Base-by-base conservation (phyloP, 2,888 invertebrate genomes). In the Fabriciana adippe region DNA sequence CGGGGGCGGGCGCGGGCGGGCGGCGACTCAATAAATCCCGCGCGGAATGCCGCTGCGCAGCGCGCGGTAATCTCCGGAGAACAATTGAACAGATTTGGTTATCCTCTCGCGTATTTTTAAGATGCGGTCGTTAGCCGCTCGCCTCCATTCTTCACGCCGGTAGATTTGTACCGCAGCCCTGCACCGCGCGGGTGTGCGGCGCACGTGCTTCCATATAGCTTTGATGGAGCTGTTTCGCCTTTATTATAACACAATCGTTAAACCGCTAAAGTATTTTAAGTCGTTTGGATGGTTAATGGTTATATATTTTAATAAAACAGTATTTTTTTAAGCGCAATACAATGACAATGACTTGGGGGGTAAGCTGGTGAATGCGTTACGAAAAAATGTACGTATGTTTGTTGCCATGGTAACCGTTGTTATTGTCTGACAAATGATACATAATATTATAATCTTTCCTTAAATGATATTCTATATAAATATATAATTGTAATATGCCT, bases 11-110 rank as follows among this genome's bases (percentile, higher is more conserved):
- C 15, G n/a, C 11, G 50, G 21, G 47, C 15, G 57, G 47, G 47
- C 15, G 48, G 57, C 81, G 79, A 78, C 79, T 74, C 81, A 74
- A 85, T 87, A 85, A 85, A 86, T 86, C 78, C 71, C 78, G 73
- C 72, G 69, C 76, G 81, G 85, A 86, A 85, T 85, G 84, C 75
- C 76, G 71, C 72, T 72, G 79, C 72, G 72, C 71, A 66, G 76
- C 80, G 84, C 56, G 50, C 53, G 56, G 64, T 79, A 76, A 78
- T 81, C 81, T 82, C 83, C 70, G 71, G 80, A 80, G 80, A 76
- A 79, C 78, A 80, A 79, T 79, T 79, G 75, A 76, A 78, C 80
- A 76, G 73, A 81, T 79, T 80, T 76, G 80, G 79, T 79, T 76
- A 78, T 79, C 72, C 64, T 66, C 64, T 50, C 55, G 66, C 64